A percentile compares a stretch with the other conserved stretches of the same genome.
These are phyloP conservation scores for Cliona cf. orientalis DNA, from an alignment of 37 sponge, comb jelly and placozoan genomes.

Conservation along the genomic window DNA sequence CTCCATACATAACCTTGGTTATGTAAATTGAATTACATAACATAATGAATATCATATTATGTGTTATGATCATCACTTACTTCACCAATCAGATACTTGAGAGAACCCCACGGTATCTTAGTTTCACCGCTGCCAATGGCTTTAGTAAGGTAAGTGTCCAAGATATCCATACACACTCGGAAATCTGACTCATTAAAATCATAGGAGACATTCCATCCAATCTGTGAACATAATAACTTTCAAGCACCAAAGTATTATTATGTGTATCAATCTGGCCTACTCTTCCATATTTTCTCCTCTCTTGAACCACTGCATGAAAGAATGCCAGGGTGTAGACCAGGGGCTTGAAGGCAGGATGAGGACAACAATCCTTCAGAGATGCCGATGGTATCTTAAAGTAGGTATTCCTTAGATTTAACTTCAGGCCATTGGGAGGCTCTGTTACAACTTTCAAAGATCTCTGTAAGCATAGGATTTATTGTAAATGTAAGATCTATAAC, in stretches of 20 bases:
- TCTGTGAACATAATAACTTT: slow-evolving; percentile 32
- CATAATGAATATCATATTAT: not conserved
- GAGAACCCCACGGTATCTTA: slow-evolving; percentile 98
- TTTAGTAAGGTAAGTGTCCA: slow-evolving; percentile 93
- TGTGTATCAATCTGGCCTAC: not conserved
- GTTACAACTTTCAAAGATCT: slow-evolving; percentile 94
- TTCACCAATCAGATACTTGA: slow-evolving; percentile 99
- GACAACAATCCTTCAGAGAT: slow-evolving; percentile 79
- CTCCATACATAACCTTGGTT: slow-evolving; percentile 97
- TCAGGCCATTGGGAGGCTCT: slow-evolving; percentile 99
- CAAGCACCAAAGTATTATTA: not conserved
- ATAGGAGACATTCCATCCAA: slow-evolving; percentile 99
- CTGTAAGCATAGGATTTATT: slow-evolving; percentile 29
- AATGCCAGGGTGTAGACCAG: slow-evolving; percentile 96
- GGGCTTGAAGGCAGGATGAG: slow-evolving; percentile 90
- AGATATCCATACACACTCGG: slow-evolving; percentile 95
- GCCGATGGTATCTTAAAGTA: slow-evolving; percentile 89
- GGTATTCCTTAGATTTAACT: slow-evolving; percentile 96
- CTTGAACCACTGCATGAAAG: slow-evolving; percentile 99
- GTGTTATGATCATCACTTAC: too few relatives aligned
- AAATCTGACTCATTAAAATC: slow-evolving; percentile 99
- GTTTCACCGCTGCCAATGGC: slow-evolving; percentile 85
- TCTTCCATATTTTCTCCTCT: slow-evolving; percentile 98
- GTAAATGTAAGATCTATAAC: not conserved
- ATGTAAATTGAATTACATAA: not conserved